Evolutionary conservation across 2,797 vertebrate genomes (phyloP).

Genomic region (Pyrocephalus nanus): DNA sequence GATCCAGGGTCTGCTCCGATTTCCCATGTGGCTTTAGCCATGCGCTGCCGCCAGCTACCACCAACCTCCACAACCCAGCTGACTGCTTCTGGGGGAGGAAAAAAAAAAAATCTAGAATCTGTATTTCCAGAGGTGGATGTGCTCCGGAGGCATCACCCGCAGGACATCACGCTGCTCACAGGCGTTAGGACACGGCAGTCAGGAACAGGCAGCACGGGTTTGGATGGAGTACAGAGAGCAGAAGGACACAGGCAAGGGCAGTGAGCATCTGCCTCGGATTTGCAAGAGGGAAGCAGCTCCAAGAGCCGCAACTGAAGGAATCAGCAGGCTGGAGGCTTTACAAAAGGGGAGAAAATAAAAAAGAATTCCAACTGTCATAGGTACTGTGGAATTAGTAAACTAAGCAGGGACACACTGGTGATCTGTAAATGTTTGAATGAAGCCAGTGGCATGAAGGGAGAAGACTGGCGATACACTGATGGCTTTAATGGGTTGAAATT

Average conservation of each 20-base stretch:
- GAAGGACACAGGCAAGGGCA: neutral
- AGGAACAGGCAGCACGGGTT: neutral
- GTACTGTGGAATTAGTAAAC: neutral
- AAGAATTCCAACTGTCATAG: neutral
- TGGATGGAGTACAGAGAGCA: neutral
- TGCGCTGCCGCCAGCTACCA: neutral
- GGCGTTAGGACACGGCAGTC: accelerated
- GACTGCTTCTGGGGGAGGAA: accelerated
- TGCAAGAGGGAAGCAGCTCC: neutral
- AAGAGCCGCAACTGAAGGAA: neutral
- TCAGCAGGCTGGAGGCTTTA: neutral
- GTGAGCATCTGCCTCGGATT: neutral
- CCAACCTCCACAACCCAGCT: accelerated
- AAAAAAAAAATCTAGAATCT: too few species aligned
- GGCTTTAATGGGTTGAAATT: neutral
- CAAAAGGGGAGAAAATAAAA: neutral
- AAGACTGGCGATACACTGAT: neutral
- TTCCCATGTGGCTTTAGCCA: accelerated
- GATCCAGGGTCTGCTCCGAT: accelerated
- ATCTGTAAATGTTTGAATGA: neutral
- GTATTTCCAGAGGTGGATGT: neutral
- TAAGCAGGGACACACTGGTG: neutral
- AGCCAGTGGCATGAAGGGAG: neutral
- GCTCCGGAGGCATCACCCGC: accelerated
- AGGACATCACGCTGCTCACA: neutral